phyloP scores from a whole-genome alignment of 2,888 invertebrate genomes.

The Charanyca ferruginea region DNA sequence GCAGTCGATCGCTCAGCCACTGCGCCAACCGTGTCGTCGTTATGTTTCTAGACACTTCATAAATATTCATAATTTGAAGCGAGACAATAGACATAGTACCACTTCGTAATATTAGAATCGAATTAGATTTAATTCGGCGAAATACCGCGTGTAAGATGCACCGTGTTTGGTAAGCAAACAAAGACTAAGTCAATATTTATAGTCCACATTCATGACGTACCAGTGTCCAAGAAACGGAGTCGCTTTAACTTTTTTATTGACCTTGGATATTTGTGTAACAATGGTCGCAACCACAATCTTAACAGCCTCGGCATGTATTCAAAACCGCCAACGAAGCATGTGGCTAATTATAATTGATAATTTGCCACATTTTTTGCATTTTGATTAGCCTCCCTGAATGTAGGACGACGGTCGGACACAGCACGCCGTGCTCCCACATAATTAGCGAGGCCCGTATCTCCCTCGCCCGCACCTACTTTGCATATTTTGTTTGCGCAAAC shows the following conservation, averaged over 20 bases:
- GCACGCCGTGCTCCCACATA: constrained; percentile 87
- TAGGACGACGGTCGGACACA: constrained; percentile 82
- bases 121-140: constrained; percentile 51
- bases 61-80: constrained; percentile 36
- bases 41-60: constrained; percentile 31
- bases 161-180: constrained; percentile 57
- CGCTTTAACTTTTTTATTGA: constrained; percentile 52
- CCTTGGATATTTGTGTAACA: constrained; percentile 48
- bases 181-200: constrained; percentile 62
- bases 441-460: constrained; percentile 87
- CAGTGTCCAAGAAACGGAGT: constrained; percentile 49
- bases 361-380: constrained; percentile 85
- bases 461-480: constrained; percentile 87
- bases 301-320: constrained; percentile 50
- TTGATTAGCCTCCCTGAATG: constrained; percentile 85
- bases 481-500: constrained; percentile 90
- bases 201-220: constrained; percentile 63
- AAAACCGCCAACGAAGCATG: constrained; percentile 61
- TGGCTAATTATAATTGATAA: constrained; percentile 88
- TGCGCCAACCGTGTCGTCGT: too few relatives aligned
- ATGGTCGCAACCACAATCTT: constrained; percentile 32
- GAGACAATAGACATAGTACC: constrained; percentile 10
- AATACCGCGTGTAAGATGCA: constrained; percentile 56
- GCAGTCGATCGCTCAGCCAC: too few relatives aligned
- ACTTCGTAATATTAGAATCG: constrained; percentile 43